Conservation (phyloP, 2,113 vertebrate species). For the Petromus typicus region DNA sequence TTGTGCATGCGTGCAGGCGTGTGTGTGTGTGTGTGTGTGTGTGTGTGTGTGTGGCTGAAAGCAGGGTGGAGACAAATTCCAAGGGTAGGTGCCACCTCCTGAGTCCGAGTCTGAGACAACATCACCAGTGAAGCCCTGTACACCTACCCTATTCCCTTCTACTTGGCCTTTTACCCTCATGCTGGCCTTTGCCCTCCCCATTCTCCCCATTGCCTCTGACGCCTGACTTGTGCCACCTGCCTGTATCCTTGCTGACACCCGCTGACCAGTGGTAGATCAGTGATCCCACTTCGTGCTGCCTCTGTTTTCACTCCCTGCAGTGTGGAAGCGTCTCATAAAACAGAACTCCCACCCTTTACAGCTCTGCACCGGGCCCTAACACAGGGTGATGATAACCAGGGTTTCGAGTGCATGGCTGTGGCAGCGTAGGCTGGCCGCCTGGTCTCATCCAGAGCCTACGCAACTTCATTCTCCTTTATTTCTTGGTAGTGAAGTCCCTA, state of each 20-base stretch:
- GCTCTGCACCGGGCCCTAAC: not conserved
- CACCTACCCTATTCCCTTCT: not conserved
- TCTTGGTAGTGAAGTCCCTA: not conserved
- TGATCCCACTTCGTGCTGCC: not conserved
- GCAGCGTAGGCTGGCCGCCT: not conserved
- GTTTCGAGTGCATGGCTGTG: not conserved
- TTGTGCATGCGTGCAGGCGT: not conserved
- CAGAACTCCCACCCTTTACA: not conserved
- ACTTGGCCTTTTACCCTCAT: too few relatives aligned
- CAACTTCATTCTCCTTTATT: not conserved
- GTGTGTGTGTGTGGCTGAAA: not conserved
- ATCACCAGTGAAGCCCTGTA: accelerated
- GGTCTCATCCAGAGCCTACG: not conserved
- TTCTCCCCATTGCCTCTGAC: not conserved
- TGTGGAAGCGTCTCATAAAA: not conserved
- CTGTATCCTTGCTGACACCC: not conserved
- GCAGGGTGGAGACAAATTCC: not conserved
- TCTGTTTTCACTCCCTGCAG: not conserved
- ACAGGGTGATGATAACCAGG: not conserved
- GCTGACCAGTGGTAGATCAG: not conserved
- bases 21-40: not conserved
- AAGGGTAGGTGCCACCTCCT: not conserved
- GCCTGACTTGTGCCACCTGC: not conserved
- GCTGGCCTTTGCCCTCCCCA: too few relatives aligned
- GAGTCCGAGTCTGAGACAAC: not conserved